Evolutionary conservation across 2,888 invertebrate genomes (phyloP).

Genomic region (Malthinus flaveolus): DNA sequence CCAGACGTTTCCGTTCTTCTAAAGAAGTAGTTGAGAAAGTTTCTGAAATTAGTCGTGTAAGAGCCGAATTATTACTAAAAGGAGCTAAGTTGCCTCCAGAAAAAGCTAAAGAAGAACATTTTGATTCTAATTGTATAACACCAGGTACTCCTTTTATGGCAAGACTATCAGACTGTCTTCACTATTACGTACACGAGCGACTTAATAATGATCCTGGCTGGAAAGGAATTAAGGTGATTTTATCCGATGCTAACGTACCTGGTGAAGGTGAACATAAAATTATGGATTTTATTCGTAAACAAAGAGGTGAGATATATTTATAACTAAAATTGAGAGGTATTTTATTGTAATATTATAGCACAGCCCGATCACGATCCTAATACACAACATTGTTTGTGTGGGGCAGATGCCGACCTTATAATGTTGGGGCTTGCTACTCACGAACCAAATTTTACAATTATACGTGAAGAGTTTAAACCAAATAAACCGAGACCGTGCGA

Average conservation of each 20-base stretch:
- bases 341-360: constrained; percentile 56
- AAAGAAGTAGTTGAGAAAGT: constrained; percentile 92
- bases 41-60: constrained; percentile 78
- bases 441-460: constrained; percentile 98
- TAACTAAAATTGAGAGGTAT: constrained; percentile 3
- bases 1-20: constrained; percentile 93
- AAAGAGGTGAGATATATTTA: constrained; percentile 69
- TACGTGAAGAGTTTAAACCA: constrained; percentile 97
- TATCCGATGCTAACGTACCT: constrained; percentile 99
- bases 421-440: constrained; percentile 99
- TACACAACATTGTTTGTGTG: constrained; percentile 96
- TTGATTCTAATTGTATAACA: constrained; percentile 99
- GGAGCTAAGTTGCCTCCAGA: constrained; percentile 81
- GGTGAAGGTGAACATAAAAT: constrained; percentile 99
- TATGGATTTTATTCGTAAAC: constrained; percentile 97
- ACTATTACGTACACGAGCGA: constrained; percentile 86
- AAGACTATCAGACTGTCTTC: constrained; percentile 79
- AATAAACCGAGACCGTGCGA: constrained; percentile 96
- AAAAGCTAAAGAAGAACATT: constrained; percentile 90
- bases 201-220: constrained; percentile 95
- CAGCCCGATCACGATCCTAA: constrained; percentile 97
- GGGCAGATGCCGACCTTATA: constrained; percentile 97
- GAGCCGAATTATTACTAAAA: constrained; percentile 71
- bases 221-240: constrained; percentile 89
- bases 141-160: constrained; percentile 99